A percentile compares a stretch with the other conserved stretches of the same genome.
Evolutionary conservation across 1,140 invertebrate species (phyloP).

Genomic region (Cotesia chilonis): DNA sequence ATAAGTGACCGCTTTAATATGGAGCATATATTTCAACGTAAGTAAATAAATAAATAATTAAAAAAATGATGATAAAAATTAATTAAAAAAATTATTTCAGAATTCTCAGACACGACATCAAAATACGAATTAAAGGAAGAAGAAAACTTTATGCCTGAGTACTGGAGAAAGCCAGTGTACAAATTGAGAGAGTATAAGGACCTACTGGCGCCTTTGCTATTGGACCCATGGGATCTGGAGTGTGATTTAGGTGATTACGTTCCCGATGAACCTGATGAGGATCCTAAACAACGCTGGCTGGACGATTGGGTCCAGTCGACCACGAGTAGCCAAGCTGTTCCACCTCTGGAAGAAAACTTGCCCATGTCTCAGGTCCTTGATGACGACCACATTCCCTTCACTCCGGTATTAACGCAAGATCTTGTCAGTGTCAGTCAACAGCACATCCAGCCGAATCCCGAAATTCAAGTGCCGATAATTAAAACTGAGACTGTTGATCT

Average conservation of each 20-base stretch:
- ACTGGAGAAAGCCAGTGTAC: constrained; percentile 55
- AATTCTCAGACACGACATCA: constrained; percentile 50
- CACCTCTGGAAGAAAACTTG: constrained; percentile 34
- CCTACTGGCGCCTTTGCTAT: constrained; percentile 57
- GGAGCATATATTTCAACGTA: constrained; percentile 49
- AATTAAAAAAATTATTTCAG: constrained; percentile 40
- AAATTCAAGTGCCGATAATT: background rate
- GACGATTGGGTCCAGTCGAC: constrained; percentile 49
- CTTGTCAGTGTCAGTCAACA: constrained; percentile 54
- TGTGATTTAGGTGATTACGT: constrained; percentile 44
- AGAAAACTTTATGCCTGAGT: constrained; percentile 6
- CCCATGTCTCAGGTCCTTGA: constrained; percentile 25
- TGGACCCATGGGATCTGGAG: constrained; percentile 56
- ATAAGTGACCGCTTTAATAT: constrained; percentile 49
- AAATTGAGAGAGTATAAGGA: constrained; percentile 54
- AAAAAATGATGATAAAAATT: background rate
- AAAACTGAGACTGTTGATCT: background rate
- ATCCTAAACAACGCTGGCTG: too few relatives aligned
- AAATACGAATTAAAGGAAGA: constrained; percentile 36
- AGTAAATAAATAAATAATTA: constrained; percentile 5
- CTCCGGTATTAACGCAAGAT: constrained; percentile 52
- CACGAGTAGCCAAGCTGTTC: background rate
- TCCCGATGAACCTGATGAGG: too few relatives aligned
- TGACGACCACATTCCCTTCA: constrained; percentile 25
- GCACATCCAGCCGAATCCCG: constrained; percentile 34